Evolutionary conservation across 2,113 vertebrate genomes (phyloP).

Genomic region (Trochalopteron elliotii): DNA sequence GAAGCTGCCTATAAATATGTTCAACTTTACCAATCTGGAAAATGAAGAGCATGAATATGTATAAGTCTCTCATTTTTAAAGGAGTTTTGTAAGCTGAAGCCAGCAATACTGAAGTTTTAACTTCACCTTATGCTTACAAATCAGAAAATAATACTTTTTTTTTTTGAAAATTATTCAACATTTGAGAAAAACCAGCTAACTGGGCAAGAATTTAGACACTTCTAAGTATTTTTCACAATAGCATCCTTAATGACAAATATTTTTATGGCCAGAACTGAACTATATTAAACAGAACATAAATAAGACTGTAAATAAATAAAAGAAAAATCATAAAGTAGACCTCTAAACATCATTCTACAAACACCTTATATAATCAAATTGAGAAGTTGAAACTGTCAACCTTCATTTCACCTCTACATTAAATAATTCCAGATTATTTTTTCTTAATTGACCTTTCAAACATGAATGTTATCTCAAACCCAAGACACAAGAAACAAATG

Average conservation of each 20-base stretch:
- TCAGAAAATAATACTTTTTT: conserved; percentile 26
- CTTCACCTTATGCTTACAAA: conserved; percentile 30
- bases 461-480: conserved; percentile 1
- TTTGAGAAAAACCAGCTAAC: conserved; percentile 35
- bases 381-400: conserved; percentile 71
- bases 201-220: conserved; percentile 43
- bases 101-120: conserved; percentile 13
- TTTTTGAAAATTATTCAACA: background rate
- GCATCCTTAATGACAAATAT: conserved; percentile 62
- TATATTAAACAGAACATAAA: conserved; percentile 85
- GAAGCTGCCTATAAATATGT: conserved; percentile 56
- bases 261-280: conserved; percentile 82
- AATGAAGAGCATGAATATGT: background rate
- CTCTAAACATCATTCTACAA: conserved; percentile 76
- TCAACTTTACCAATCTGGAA: conserved; percentile 42
- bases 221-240: conserved; percentile 57
- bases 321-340: conserved; percentile 77
- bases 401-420: conserved; percentile 75
- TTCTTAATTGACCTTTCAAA: conserved; percentile 68
- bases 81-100: conserved; percentile 53
- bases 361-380: conserved; percentile 73
- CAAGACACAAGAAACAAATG: background rate
- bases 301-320: conserved; percentile 88
- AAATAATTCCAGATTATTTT: conserved; percentile 69
- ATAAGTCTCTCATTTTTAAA: conserved; percentile 44